Percentiles rank a stretch among this genome's conserved stretches.
Conservation (phyloP, 2,888 invertebrate species). For the Lasioglossum vierecki region DNA sequence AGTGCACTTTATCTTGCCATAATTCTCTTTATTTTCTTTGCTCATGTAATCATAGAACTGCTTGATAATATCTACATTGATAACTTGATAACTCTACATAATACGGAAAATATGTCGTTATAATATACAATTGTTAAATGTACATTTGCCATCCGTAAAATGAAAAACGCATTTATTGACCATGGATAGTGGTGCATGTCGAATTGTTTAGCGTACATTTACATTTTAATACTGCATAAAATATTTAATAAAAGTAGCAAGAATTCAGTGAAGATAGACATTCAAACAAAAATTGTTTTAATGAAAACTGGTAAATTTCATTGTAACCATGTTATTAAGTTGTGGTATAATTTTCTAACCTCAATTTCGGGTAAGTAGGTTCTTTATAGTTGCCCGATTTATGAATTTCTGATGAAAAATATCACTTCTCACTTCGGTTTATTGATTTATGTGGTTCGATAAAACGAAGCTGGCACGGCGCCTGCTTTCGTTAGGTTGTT, state of each 20-base stretch:
- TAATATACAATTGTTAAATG: too few species aligned
- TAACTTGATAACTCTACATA: not conserved
- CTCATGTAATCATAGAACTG: not conserved
- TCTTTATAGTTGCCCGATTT: not conserved
- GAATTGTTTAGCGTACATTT: not conserved
- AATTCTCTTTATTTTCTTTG: not conserved
- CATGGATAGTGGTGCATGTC: not conserved
- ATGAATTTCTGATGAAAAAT: not conserved
- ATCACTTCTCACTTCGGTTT: not conserved
- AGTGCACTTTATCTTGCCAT: not conserved
- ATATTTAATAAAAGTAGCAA: not conserved
- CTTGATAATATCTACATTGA: not conserved
- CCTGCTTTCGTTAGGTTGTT: constrained; percentile 2
- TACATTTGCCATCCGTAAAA: too few species aligned
- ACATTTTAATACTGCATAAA: not conserved
- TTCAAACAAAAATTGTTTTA: not conserved
- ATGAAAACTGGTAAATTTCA: not conserved
- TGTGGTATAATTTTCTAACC: not conserved
- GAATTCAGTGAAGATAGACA: not conserved
- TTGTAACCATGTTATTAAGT: not conserved
- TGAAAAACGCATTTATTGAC: not conserved
- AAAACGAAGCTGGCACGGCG: not conserved
- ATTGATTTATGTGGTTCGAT: not conserved
- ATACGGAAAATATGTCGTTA: not conserved
- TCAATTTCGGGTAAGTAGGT: not conserved